Evolutionary conservation across 2,888 invertebrate species (phyloP), one percentile per base, ranked within the genome.

Genomic region (Acanthosepion lycidas): DNA sequence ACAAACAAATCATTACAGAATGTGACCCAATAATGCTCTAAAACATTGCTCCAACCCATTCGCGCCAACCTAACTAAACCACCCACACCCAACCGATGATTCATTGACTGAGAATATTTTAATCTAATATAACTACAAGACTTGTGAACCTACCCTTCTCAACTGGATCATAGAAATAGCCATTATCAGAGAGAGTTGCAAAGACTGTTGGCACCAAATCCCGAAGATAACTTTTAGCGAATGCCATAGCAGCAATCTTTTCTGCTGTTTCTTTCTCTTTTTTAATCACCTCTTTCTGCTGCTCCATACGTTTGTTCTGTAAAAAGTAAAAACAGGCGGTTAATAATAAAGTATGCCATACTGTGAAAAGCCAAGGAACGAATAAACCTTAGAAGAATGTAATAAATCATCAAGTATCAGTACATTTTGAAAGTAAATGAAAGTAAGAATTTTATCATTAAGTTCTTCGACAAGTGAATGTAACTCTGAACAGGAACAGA

Each of bases 221-320:
- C 51, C 98, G 98, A 97, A 99, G 98, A 97, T 99, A 99, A 95
- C 98, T 98, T 96, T 98, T 98, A 97, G 99, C 98, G 95, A 99
- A 98, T 95, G 98, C 98, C 53, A 98, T 98, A 1, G 98, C 98
- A 1, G 98, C 98, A 91, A 98, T 98, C 95, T 98, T 98, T 97
- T 98, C 98, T 96, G 98, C 98, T 96, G 98, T 98, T 97, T 98
- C 98, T 95, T 98, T 98, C 96, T 98, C 98, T 95, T 98, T 98
- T 95, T 97, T 97, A 95, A 97, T 98, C 97, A 98, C 98, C 98
- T 98, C 98, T 98, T 97, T 98, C 97, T 98, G 98, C 97, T 99
- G 98, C 95, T 98, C 98, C 97, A 98, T 98, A 96, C 98, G 98
- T 95, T 98, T 98, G 96, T 98, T 98, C 98, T 98, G 96, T 96